phyloP scores from a whole-genome alignment of 2,888 invertebrate genomes.

The Heliconius hortense region DNA sequence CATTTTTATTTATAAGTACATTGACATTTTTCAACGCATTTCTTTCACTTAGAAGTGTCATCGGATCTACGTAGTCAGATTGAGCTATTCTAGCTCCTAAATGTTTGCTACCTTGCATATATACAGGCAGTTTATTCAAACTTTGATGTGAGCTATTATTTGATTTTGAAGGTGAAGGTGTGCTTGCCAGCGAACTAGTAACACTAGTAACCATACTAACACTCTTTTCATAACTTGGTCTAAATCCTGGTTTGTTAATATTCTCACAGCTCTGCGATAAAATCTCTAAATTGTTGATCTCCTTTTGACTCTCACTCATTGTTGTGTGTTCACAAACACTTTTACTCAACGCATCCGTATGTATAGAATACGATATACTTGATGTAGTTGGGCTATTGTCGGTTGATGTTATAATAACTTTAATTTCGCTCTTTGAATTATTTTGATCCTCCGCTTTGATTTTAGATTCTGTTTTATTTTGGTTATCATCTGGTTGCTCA shows the following conservation, averaged over 20 bases:
- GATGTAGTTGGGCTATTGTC: slow-evolving; percentile 65
- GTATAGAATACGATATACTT: slow-evolving; percentile 53
- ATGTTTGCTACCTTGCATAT: slow-evolving; percentile 90
- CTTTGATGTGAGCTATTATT: slow-evolving; percentile 70
- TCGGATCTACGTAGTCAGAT: slow-evolving; percentile 92
- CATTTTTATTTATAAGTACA: slow-evolving; percentile 84
- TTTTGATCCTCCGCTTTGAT: slow-evolving; percentile 49
- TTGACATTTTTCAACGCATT: slow-evolving; percentile 78
- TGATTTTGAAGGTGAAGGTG: slow-evolving; percentile 64
- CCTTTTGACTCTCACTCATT: slow-evolving; percentile 66
- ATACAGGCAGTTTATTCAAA: slow-evolving; percentile 79
- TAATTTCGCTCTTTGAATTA: slow-evolving; percentile 60
- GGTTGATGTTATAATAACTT: slow-evolving; percentile 69
- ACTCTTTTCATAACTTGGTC: slow-evolving; percentile 66
- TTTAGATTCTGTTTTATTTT: slow-evolving; percentile 55
- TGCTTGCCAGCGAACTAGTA: slow-evolving; percentile 54
- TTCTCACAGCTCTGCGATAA: slow-evolving; percentile 72
- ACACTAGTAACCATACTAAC: slow-evolving; percentile 64
- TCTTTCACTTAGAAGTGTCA: slow-evolving; percentile 82
- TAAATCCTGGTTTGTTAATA: slow-evolving; percentile 57
- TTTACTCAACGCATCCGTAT: slow-evolving; percentile 64
- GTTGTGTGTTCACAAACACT: slow-evolving; percentile 70
- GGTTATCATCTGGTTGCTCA: slow-evolving; percentile 69
- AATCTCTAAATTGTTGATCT: slow-evolving; percentile 68
- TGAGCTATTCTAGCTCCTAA: slow-evolving; percentile 94